A percentile compares a stretch with the other conserved stretches of the same genome.
These are phyloP conservation scores for Condylostylus longicornis DNA, from an alignment of 1,140 invertebrate species.

Conservation along the genomic window DNA sequence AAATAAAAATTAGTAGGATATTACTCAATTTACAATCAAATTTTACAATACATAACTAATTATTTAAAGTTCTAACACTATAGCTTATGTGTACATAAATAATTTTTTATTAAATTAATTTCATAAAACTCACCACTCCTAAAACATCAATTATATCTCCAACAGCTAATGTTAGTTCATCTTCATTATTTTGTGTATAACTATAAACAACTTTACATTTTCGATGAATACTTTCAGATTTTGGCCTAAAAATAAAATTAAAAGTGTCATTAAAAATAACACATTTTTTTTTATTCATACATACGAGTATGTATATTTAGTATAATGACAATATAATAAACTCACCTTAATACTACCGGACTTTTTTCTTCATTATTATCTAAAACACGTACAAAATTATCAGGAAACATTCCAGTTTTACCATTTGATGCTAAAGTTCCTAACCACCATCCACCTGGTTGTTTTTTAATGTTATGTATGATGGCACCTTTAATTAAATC, in stretches of 20 bases:
- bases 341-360: conserved; percentile 25
- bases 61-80: no score
- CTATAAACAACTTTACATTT: conserved; percentile 76
- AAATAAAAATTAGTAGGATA: no score
- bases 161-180: conserved; percentile 72
- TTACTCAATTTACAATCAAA: no score
- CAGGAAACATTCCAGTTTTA: conserved; percentile 89
- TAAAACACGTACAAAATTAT: conserved; percentile 80
- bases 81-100: no score
- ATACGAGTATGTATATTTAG: background rate
- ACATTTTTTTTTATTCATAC: background rate
- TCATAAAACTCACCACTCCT: conserved; percentile 62
- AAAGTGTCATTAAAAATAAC: background rate
- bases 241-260: conserved; percentile 24
- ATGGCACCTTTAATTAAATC: conserved; percentile 78
- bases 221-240: conserved; percentile 38
- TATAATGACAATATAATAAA: conserved; percentile 2
- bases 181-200: conserved; percentile 80
- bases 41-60: no score
- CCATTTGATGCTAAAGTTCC: conserved; percentile 63
- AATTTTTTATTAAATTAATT: no score
- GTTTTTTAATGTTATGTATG: conserved; percentile 65
- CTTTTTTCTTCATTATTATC: conserved; percentile 17
- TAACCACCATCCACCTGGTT: conserved; percentile 92
- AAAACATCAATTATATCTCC: conserved; percentile 78